Evolutionary conservation across 2,113 vertebrate species (phyloP), one percentile per base, ranked within the genome.

Genomic region (Thymallus thymallus): DNA sequence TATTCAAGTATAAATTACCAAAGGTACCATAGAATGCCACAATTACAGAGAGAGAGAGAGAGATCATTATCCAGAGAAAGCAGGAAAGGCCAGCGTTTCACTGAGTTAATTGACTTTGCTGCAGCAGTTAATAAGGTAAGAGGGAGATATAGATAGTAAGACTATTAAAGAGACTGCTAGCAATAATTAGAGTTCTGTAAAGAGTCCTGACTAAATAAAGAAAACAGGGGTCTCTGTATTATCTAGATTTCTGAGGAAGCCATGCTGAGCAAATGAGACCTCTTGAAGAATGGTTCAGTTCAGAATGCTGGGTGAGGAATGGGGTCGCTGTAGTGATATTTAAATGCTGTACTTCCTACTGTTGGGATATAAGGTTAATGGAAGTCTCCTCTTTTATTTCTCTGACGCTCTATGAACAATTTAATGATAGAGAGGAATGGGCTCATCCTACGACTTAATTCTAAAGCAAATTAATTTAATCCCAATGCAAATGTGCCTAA

Each of bases 91-190:
- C 24, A 35, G 18, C 9, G 30, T 29, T 35, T n/a, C 5, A 24
- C 24, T n/a, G 26, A 73, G 56, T 45, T 73, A 74, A 78, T 70
- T 63, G 66, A 51, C 46, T 67, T 56, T 55, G 26, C 26, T 45
- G 10, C 72, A 16, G 61, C 23, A 45, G 35, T 20, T 73, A 65
- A 55, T 65, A 45, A 32, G 45, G 23, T 65, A 65, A 46, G 32
- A 72, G 61, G 18, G 4, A 46, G 35, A 48, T 35, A 16, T 63
- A 41, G 70, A 62, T 22, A 63, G 61, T 26, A 12, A 41, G 56
- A 45, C 56, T 32, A 72, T 72, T 63, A 72, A 61, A 56, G 32
- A 32, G 29, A 45, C n/a, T 61, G 32, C 29, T 41, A 23, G 20
- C 58, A n/a, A 18, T 72, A 72, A 72, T 72, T 58, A 72, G 22